These are phyloP conservation scores for Fundulus diaphanus DNA, from an alignment of 2,797 vertebrate genomes.

Conservation along the genomic window DNA sequence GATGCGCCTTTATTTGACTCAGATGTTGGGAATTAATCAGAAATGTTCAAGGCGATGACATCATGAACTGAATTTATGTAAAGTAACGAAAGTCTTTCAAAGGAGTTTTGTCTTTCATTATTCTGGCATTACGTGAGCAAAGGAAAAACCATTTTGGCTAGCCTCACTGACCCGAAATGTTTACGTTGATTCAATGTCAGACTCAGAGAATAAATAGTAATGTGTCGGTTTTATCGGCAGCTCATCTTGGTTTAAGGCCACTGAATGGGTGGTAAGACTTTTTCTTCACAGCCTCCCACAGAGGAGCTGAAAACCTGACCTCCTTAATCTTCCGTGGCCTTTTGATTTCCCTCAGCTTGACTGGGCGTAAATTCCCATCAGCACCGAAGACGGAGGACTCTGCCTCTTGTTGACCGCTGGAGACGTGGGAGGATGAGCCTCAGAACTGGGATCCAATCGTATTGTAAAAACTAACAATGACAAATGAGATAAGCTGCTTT, in stretches of 20 bases:
- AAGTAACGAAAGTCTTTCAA: neutral
- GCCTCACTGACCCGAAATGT: neutral
- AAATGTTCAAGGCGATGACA: neutral
- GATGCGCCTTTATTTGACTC: neutral
- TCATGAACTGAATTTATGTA: neutral
- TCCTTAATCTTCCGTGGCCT: constrained; percentile 72
- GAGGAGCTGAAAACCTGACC: constrained; percentile 62
- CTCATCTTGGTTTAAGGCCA: constrained; percentile 51
- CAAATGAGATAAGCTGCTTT: constrained; percentile 5
- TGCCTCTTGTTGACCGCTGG: constrained; percentile 56
- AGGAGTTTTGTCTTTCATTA: too few relatives aligned
- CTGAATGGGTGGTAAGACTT: constrained; percentile 45
- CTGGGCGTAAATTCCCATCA: constrained; percentile 60
- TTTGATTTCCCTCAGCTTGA: constrained; percentile 71
- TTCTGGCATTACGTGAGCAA: too few relatives aligned
- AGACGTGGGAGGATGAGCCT: constrained; percentile 19
- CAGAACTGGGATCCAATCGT: constrained; percentile 26
- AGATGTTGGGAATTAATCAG: neutral
- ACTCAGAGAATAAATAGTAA: neutral
- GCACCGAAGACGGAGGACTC: constrained; percentile 44
- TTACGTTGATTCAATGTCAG: neutral
- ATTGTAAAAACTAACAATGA: constrained; percentile 6
- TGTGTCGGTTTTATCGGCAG: neutral
- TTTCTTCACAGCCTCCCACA: constrained; percentile 36
- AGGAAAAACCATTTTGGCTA: neutral